These are phyloP conservation scores for Drosophila ohnishii DNA, from an alignment of 1,140 invertebrate genomes.

Conservation along the genomic window DNA sequence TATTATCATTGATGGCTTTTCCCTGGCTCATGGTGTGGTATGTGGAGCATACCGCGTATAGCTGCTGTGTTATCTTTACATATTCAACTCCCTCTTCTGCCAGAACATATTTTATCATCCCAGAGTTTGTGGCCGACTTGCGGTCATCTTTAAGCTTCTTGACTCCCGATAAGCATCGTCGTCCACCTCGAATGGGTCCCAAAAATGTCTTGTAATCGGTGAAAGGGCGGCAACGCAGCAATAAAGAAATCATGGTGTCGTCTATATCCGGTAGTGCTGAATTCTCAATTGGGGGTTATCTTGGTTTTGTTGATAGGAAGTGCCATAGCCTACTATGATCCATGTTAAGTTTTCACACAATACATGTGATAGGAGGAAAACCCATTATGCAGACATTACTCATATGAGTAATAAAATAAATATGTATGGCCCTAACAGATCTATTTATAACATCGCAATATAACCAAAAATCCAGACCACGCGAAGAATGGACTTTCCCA, in stretches of 20 bases:
- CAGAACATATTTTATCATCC: not conserved
- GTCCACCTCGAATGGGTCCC: not conserved
- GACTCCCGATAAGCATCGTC: not conserved
- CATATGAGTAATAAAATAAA: slow-evolving; percentile 4
- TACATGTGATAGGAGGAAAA: not conserved
- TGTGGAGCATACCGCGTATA: not conserved
- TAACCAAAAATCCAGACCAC: slow-evolving; percentile 5
- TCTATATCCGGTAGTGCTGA: slow-evolving; percentile 17
- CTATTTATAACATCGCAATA: slow-evolving; percentile 24
- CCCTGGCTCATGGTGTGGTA: not conserved
- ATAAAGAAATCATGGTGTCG: slow-evolving; percentile 30
- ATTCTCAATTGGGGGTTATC: not conserved
- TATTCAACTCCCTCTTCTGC: not conserved
- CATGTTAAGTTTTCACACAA: not conserved
- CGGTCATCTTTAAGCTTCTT: slow-evolving; percentile 6
- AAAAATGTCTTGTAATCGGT: not conserved
- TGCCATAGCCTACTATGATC: not conserved
- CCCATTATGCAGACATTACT: slow-evolving; percentile 15
- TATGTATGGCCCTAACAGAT: not conserved
- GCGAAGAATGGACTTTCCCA: slow-evolving; percentile 29
- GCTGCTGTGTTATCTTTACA: not conserved
- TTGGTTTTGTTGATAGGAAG: slow-evolving; percentile 2
- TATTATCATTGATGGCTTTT: not conserved
- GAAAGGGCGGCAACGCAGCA: not conserved
- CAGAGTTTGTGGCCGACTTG: not conserved